phyloP scores from a whole-genome alignment of 2,797 vertebrate genomes.

The Crenichthys baileyi region DNA sequence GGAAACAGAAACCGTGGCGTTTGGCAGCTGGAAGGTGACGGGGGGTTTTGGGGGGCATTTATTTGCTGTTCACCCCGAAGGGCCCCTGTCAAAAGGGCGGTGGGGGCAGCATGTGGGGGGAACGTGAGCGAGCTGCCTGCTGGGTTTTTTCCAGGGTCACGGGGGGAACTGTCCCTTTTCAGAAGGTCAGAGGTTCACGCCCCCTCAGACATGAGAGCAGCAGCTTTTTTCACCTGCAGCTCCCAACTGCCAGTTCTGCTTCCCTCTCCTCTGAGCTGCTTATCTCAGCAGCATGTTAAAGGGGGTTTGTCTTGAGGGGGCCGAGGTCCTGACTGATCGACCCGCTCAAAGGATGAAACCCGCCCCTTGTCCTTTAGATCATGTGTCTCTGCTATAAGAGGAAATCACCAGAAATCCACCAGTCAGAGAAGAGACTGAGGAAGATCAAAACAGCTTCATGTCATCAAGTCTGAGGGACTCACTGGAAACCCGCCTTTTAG shows the following conservation, averaged over 20 bases:
- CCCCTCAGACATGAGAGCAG: slow-evolving; percentile 65
- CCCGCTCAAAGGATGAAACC: slow-evolving; percentile 53
- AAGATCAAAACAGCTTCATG: slow-evolving; percentile 56
- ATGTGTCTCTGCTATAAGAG: no score
- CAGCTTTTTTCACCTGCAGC: slow-evolving; percentile 70
- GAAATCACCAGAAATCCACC: slow-evolving; percentile 41
- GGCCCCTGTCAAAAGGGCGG: slow-evolving; percentile 47
- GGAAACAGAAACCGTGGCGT: slow-evolving; percentile 53
- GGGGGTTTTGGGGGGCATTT: slow-evolving; percentile 67
- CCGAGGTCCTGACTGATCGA: slow-evolving; percentile 31
- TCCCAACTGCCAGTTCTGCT: slow-evolving; percentile 48
- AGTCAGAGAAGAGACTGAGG: slow-evolving; percentile 35
- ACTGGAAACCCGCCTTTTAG: slow-evolving; percentile 26
- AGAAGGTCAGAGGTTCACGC: slow-evolving; percentile 52
- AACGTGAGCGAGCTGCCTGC: slow-evolving; percentile 36
- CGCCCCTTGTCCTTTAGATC: slow-evolving; percentile 40
- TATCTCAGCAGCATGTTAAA: slow-evolving; percentile 1
- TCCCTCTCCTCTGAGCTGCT: slow-evolving; percentile 20
- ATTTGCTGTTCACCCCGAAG: slow-evolving; percentile 69
- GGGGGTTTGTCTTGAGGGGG: slow-evolving; percentile 9
- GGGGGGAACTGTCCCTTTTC: slow-evolving; percentile 45
- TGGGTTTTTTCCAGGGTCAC: slow-evolving; percentile 48
- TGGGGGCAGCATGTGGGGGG: slow-evolving; percentile 34
- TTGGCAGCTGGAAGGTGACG: slow-evolving; percentile 48
- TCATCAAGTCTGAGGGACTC: slow-evolving; percentile 27